Base-by-base conservation (phyloP, 1,140 invertebrate species). In the Asobara japonica region DNA sequence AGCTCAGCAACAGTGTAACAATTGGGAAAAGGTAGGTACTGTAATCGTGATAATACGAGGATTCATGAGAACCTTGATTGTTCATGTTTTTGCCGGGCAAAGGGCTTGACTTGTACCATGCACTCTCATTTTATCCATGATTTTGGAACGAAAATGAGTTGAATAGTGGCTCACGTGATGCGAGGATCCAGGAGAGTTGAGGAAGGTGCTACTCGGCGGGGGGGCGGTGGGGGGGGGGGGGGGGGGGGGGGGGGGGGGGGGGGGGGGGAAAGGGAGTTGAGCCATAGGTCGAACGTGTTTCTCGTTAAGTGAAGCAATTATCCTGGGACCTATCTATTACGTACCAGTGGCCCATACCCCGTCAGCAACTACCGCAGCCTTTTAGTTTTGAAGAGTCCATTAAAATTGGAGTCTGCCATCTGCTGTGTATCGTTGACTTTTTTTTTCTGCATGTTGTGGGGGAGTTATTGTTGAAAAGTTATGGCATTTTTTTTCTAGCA, bases 281-380 rank as follows among this genome's bases (percentile, higher is more conserved):
- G 61, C 67, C 77, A 73, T 71, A 76, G 78, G 70, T 79, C 76
- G 80, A 85, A 85, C 83, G 83, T 85, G 83, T 85, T 85, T 85
- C 81, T 83, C 81, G 82, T 83, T 85, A 85, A 85, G 82, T 85
- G 82, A 85, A 82, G 82, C 82, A 85, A 85, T 85, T 85, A 84
- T 79, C 77, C 79, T 73, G 82, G 79, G 29, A 62, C 60, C 80
- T 82, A 82, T 84, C 82, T 82, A 80, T 84, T 84, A 84, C 82
- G 79, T 80, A 81, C 77, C 78, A 78, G 16, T 38, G 22, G 20
- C 11, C 64, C 64, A 38, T n/a, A n/a, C 78, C 74, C 78, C 74
- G 80, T 83, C 82, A 84, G 80, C 82, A 82, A 77, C 81, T 80
- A 79, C 82, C 78, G 65, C 78, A 80, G 78, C 76, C 78, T 83